Conservation (phyloP, 2,797 vertebrate genomes). For the Vespertilio murinus region DNA sequence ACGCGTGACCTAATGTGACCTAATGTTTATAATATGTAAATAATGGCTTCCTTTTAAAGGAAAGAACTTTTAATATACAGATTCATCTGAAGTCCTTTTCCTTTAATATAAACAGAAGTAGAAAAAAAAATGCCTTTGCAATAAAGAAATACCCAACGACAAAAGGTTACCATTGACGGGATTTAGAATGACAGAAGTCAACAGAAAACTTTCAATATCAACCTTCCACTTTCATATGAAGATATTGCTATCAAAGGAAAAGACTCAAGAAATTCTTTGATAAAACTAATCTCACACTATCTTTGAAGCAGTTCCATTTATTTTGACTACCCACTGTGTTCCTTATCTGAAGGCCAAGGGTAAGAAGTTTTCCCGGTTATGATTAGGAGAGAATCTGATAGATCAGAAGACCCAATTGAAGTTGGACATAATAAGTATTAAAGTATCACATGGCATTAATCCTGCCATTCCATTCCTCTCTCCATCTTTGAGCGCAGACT, state of each 20-base stretch:
- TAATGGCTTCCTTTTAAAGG: constrained; percentile 70
- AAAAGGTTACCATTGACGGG: constrained; percentile 86
- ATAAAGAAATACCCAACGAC: constrained; percentile 83
- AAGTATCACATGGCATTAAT: constrained; percentile 99
- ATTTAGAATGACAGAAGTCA: constrained; percentile 87
- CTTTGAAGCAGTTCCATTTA: constrained; percentile 95
- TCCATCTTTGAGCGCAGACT: constrained; percentile 91
- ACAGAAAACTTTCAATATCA: constrained; percentile 87
- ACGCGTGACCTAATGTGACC: constrained; percentile 75
- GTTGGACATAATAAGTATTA: constrained; percentile 98
- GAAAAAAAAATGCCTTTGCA: constrained; percentile 79
- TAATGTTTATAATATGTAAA: constrained; percentile 81
- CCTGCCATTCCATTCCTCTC: constrained; percentile 96
- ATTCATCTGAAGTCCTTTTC: constrained; percentile 74
- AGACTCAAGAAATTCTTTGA: constrained; percentile 89
- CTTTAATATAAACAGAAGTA: constrained; percentile 80
- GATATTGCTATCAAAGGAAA: constrained; percentile 89
- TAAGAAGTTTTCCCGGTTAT: constrained; percentile 94
- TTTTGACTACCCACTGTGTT: constrained; percentile 92
- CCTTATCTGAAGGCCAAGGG: constrained; percentile 95
- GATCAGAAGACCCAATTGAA: constrained; percentile 97
- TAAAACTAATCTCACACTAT: constrained; percentile 94
- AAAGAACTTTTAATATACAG: constrained; percentile 79
- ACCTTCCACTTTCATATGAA: constrained; percentile 90
- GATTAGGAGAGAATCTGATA: constrained; percentile 93